Evolutionary conservation across 2,888 invertebrate genomes (phyloP).

Genomic region (Meliscaeva auricollis): DNA sequence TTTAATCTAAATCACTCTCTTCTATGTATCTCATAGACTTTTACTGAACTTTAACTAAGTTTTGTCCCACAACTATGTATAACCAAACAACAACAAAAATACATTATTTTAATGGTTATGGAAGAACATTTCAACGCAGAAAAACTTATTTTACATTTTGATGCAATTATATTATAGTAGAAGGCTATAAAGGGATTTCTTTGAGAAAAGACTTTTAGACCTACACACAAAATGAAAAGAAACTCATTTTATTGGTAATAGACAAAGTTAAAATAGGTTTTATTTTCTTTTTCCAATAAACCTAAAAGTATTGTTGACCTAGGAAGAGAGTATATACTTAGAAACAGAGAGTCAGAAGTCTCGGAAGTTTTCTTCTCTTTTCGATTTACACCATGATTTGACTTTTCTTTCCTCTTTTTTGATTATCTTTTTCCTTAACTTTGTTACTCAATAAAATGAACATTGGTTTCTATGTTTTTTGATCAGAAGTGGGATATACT

Average conservation of each 20-base stretch:
- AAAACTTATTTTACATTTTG: slow-evolving; percentile 14
- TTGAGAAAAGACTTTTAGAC: not conserved
- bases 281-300: not conserved
- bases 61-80: not conserved
- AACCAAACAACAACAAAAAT: slow-evolving; percentile 7
- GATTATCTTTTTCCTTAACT: not conserved
- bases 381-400: no score
- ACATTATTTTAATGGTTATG: slow-evolving; percentile 25
- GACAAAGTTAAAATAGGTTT: slow-evolving; percentile 48
- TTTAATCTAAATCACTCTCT: slow-evolving; percentile 5
- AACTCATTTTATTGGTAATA: slow-evolving; percentile 45
- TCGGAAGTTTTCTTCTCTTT: not conserved
- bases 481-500: slow-evolving; percentile 10
- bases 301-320: not conserved
- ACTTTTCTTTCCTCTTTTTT: no score
- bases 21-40: slow-evolving; percentile 7
- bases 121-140: not conserved
- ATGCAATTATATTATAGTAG: not conserved
- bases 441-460: not conserved
- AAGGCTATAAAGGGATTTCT: not conserved
- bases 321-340: not conserved
- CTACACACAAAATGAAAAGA: not conserved
- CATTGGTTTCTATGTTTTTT: not conserved
- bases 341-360: not conserved
- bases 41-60: slow-evolving; percentile 1